phyloP scores from a whole-genome alignment of 2,113 vertebrate species.

The Lucifuga dentata region DNA sequence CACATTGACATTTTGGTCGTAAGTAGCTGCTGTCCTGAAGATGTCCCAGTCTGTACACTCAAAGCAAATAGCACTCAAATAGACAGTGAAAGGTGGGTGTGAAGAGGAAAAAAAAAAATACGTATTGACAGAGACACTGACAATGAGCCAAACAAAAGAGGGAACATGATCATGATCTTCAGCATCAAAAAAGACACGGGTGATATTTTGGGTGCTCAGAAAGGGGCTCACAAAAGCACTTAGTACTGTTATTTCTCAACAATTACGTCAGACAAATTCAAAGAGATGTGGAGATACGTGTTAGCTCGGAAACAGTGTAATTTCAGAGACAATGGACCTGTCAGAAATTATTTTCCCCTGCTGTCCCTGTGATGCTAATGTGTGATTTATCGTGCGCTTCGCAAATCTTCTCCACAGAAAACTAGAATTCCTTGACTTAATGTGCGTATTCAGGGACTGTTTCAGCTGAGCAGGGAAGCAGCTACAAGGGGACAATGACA shows the following conservation, averaged over 20 bases:
- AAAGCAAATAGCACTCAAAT: too few species aligned
- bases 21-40: conserved; percentile 54
- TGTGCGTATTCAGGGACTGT: conserved; percentile 40
- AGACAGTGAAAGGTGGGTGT: conserved; percentile 38
- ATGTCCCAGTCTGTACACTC: conserved; percentile 59
- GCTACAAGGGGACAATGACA: conserved; percentile 69
- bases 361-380: conserved; percentile 1
- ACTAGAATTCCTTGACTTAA: conserved; percentile 22
- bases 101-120: conserved; percentile 13
- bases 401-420: conserved; percentile 5
- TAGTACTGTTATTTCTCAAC: conserved; percentile 17
- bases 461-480: conserved; percentile 54
- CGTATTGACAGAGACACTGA: conserved; percentile 44
- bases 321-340: conserved; percentile 9
- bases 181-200: conserved; percentile 13
- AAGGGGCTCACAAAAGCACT: conserved; percentile 23
- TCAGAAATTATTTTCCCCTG: background rate
- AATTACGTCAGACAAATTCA: conserved; percentile 23
- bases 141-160: conserved; percentile 44
- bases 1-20: conserved; percentile 39
- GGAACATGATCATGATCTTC: conserved; percentile 26
- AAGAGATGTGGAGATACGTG: conserved; percentile 19
- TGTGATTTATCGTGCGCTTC: background rate
- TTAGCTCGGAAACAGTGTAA: conserved; percentile 1
- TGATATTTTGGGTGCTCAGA: conserved; percentile 12